Evolutionary conservation across 2,888 invertebrate species (phyloP).

Genomic region (Agrilus mali): DNA sequence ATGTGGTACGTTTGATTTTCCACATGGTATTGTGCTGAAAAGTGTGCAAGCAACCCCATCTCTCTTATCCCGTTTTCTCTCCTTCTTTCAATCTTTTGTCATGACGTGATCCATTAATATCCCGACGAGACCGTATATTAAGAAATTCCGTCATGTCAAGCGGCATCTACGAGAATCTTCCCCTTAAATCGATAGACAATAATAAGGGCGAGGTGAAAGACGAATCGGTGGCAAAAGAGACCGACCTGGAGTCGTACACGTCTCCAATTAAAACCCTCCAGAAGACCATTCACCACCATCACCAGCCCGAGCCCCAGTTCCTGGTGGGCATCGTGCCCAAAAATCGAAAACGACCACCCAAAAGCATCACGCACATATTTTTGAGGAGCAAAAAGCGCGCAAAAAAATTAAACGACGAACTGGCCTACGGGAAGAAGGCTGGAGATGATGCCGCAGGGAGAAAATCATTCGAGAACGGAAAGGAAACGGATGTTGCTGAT

Average conservation of each 20-base stretch:
- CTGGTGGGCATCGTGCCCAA: constrained; percentile 17
- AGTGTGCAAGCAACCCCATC: no score
- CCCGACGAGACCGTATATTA: no score
- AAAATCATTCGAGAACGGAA: not conserved
- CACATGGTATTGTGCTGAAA: no score
- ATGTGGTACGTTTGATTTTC: no score
- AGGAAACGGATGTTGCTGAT: constrained; percentile 1
- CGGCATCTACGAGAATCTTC: constrained; percentile 28
- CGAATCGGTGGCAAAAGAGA: constrained; percentile 12
- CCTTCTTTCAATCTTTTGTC: no score
- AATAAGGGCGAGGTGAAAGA: constrained; percentile 12
- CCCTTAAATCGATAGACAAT: constrained; percentile 22
- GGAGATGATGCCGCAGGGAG: not conserved
- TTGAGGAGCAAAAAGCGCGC: constrained; percentile 8
- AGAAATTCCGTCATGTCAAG: constrained; percentile 15
- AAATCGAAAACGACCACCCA: constrained; percentile 22
- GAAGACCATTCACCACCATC: constrained; percentile 10
- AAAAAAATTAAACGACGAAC: constrained; percentile 4
- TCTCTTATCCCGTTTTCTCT: no score
- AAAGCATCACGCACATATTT: constrained; percentile 20
- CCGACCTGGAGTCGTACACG: constrained; percentile 7
- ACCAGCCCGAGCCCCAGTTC: constrained; percentile 4
- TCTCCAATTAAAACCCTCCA: constrained; percentile 20
- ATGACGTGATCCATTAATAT: no score
- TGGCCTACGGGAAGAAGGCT: constrained; percentile 1